Evolutionary conservation across 1,140 invertebrate species (phyloP).

Genomic region (Drosophila nigrodunni): DNA sequence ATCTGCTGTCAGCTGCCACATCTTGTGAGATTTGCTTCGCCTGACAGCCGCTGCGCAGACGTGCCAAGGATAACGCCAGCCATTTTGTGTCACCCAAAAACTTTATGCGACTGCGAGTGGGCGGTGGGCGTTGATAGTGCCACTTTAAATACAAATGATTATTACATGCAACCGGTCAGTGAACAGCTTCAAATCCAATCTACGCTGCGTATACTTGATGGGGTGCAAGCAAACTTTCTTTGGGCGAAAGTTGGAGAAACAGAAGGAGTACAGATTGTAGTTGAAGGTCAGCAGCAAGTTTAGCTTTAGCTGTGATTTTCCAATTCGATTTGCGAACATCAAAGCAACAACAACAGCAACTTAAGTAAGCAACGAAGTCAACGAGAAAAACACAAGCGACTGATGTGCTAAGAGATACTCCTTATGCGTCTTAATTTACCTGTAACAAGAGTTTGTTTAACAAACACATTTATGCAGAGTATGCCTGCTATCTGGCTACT

Average conservation of each 20-base stretch:
- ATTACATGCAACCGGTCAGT: constrained; percentile 37
- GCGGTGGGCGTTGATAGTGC: constrained; percentile 9
- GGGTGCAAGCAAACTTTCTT: too few species aligned
- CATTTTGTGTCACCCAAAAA: constrained; percentile 28
- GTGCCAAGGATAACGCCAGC: constrained; percentile 76
- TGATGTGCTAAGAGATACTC: constrained; percentile 20
- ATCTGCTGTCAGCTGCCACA: constrained; percentile 64
- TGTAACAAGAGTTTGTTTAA: neutral
- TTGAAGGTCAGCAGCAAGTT: neutral
- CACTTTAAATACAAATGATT: constrained; percentile 55
- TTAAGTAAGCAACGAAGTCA: neutral
- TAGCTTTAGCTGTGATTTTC: constrained; percentile 49
- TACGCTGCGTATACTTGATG: constrained; percentile 75
- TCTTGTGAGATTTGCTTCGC: constrained; percentile 72
- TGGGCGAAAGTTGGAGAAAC: too few species aligned
- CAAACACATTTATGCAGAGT: constrained; percentile 2
- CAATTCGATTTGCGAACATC: constrained; percentile 80
- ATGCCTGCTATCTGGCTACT: constrained; percentile 7
- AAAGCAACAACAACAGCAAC: constrained; percentile 63
- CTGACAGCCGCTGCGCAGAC: constrained; percentile 52
- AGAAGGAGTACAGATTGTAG: constrained; percentile 3
- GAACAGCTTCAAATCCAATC: constrained; percentile 75
- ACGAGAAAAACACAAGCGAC: neutral
- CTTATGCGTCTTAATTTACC: constrained; percentile 1
- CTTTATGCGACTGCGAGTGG: neutral